A percentile compares a stretch with the other conserved stretches of the same genome.
These are phyloP conservation scores for Sprattus sprattus DNA, from an alignment of 2,113 vertebrate genomes.

Conservation along the genomic window DNA sequence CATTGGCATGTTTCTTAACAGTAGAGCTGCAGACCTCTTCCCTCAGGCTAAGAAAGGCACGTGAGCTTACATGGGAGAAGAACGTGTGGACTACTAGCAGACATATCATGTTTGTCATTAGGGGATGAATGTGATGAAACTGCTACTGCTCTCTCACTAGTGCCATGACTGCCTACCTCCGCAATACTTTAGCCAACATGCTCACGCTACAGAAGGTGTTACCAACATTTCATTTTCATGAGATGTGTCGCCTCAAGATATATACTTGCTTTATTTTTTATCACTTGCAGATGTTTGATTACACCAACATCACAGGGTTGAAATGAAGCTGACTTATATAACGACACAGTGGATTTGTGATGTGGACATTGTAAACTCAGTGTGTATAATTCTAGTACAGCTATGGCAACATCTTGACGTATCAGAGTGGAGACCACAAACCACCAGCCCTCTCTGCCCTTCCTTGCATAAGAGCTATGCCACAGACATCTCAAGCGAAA, in stretches of 20 bases:
- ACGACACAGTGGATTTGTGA: neutral
- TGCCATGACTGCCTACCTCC: neutral
- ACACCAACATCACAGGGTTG: neutral
- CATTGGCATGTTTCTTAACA: slow-evolving; percentile 31
- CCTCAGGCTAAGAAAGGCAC: slow-evolving; percentile 5
- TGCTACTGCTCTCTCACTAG: neutral
- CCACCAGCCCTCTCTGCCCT: slow-evolving; percentile 5
- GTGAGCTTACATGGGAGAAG: neutral
- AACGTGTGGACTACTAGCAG: neutral
- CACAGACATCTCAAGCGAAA: neutral
- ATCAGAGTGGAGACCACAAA: neutral
- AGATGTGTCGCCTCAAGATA: neutral
- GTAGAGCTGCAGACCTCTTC: slow-evolving; percentile 20
- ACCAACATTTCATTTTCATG: neutral
- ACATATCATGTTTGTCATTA: slow-evolving; percentile 4
- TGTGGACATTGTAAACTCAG: neutral
- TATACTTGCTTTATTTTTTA: neutral
- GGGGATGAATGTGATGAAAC: neutral
- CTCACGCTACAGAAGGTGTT: neutral
- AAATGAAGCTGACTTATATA: neutral
- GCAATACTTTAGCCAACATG: neutral
- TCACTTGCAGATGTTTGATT: neutral
- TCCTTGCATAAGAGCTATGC: neutral
- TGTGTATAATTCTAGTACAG: neutral
- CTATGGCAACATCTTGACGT: neutral